Percentiles rank a stretch among this genome's conserved stretches.
Evolutionary conservation across 2,888 invertebrate genomes (phyloP).

Genomic region (Eubasilissa splendida): DNA sequence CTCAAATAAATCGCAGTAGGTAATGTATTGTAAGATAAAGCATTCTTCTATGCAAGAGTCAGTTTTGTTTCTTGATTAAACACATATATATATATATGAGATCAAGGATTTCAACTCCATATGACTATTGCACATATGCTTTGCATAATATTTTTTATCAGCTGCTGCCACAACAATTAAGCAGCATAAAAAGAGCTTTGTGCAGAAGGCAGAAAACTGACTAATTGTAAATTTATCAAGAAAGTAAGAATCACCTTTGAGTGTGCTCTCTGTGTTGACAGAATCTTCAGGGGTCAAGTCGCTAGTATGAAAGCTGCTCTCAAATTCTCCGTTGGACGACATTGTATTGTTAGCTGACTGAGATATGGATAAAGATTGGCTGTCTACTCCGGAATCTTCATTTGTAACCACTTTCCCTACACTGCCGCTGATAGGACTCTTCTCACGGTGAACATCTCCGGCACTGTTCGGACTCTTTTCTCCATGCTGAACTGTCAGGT

Average conservation of each 20-base stretch:
- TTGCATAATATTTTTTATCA: too few relatives aligned
- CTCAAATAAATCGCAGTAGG: too few relatives aligned
- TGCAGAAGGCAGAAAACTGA: too few relatives aligned
- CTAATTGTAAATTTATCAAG: too few relatives aligned
- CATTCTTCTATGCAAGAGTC: too few relatives aligned
- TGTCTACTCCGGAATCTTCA: slow-evolving; percentile 56
- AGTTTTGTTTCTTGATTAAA: too few relatives aligned
- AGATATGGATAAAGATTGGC: slow-evolving; percentile 52
- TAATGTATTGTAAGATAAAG: too few relatives aligned
- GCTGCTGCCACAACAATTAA: too few relatives aligned
- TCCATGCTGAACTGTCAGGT: slow-evolving; percentile 36
- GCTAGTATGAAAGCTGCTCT: slow-evolving; percentile 44
- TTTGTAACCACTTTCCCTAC: slow-evolving; percentile 15
- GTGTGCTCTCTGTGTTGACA: slow-evolving; percentile 17
- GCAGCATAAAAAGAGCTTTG: too few relatives aligned
- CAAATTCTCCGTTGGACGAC: slow-evolving; percentile 48
- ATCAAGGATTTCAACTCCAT: too few relatives aligned
- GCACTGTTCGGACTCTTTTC: slow-evolving; percentile 47
- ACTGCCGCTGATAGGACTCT: slow-evolving; percentile 36
- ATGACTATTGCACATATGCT: too few relatives aligned
- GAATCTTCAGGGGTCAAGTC: slow-evolving; percentile 44
- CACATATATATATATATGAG: too few relatives aligned
- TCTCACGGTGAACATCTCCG: slow-evolving; percentile 22
- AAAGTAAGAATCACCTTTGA: slow-evolving; percentile 19
- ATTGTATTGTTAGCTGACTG: slow-evolving; percentile 52